These are phyloP conservation scores for Symphodus melops DNA, from an alignment of 2,113 vertebrate species.

Conservation along the genomic window DNA sequence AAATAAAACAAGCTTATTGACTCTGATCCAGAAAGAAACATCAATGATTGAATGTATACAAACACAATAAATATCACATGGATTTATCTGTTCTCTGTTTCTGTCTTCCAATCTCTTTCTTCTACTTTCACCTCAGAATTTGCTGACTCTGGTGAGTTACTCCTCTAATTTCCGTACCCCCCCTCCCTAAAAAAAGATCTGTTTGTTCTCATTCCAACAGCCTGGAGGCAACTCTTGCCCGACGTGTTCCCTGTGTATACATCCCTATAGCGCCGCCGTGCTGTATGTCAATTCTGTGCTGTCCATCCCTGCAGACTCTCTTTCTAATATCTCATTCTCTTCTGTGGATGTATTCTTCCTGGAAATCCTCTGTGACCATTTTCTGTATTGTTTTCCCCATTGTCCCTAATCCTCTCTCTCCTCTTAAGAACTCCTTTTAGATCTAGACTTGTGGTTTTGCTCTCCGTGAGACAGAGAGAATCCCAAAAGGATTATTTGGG, in stretches of 20 bases:
- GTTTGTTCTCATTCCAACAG: conserved; percentile 72
- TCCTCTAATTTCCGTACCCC: conserved; percentile 73
- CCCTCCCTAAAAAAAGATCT: conserved; percentile 19
- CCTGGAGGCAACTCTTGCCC: conserved; percentile 56
- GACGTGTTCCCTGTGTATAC: conserved; percentile 57
- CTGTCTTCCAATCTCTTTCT: conserved; percentile 73
- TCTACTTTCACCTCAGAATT: conserved; percentile 85
- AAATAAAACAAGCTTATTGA: not conserved
- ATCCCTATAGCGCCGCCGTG: conserved; percentile 51
- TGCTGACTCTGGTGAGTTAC: conserved; percentile 87
- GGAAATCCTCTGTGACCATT: conserved; percentile 71
- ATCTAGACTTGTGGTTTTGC: conserved; percentile 10
- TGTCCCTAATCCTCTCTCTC: conserved; percentile 71
- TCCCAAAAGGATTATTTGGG: conserved; percentile 4
- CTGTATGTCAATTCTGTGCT: conserved; percentile 57
- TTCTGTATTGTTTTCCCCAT: conserved; percentile 66
- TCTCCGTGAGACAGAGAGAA: conserved; percentile 2
- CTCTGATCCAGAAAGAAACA: conserved; percentile 7
- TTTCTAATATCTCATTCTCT: conserved; percentile 63
- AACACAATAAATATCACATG: conserved; percentile 57
- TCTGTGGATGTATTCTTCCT: conserved; percentile 68
- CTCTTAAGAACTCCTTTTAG: conserved; percentile 52
- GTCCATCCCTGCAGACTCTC: conserved; percentile 55
- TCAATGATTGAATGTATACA: conserved; percentile 50
- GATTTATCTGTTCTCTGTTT: conserved; percentile 78